These are phyloP conservation scores for Chaetura pelagica DNA, from an alignment of 2,113 vertebrate species.

Conservation along the genomic window DNA sequence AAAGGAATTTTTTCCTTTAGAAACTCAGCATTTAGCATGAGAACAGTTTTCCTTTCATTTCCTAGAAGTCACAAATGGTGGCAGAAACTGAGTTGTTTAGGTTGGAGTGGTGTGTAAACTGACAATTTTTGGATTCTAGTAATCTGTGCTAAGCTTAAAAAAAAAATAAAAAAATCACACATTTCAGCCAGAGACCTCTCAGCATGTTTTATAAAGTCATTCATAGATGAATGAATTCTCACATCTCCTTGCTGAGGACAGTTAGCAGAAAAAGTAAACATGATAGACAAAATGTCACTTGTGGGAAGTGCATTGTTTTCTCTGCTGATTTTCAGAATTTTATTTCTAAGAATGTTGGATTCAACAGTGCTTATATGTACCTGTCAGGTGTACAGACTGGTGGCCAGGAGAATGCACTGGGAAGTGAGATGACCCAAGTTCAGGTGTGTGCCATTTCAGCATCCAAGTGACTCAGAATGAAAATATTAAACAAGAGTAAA, in stretches of 20 bases:
- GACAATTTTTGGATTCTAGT: not conserved
- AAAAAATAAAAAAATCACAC: not conserved
- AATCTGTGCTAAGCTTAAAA: not conserved
- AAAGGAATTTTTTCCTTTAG: constrained; percentile 3
- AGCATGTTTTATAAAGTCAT: constrained; percentile 27
- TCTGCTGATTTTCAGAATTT: not conserved
- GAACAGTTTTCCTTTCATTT: constrained; percentile 16
- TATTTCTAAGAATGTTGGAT: not conserved
- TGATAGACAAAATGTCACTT: constrained; percentile 42
- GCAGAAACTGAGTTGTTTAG: not conserved
- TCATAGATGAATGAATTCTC: constrained; percentile 50
- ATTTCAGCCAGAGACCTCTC: not conserved
- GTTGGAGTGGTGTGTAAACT: constrained; percentile 19
- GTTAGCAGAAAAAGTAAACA: constrained; percentile 1
- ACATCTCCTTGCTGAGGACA: constrained; percentile 20
- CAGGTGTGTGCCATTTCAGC: not conserved
- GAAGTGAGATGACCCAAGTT: not conserved
- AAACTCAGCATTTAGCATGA: not conserved
- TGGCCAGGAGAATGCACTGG: not conserved
- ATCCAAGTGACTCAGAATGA: not conserved
- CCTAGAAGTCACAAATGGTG: not conserved
- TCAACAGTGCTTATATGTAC: not conserved
- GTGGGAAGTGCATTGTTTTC: not conserved
- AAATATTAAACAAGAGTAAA: not conserved
- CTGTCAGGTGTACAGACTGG: not conserved